Conservation (phyloP, 2,113 vertebrate species). For the Guaruba guarouba region DNA sequence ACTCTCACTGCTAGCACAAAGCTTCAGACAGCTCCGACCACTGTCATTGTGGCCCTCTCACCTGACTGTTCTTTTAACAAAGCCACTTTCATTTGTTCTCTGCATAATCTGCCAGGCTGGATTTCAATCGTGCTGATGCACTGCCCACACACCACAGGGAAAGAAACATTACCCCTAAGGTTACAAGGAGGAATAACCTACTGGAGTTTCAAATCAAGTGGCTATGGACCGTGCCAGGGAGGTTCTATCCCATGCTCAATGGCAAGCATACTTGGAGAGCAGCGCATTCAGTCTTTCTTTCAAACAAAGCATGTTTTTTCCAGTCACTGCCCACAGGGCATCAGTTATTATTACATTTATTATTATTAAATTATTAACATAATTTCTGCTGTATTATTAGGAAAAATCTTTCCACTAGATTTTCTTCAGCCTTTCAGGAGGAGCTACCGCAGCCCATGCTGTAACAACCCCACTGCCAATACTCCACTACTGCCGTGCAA, state of each 20-base stretch:
- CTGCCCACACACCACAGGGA: not conserved
- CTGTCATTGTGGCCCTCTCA: not conserved
- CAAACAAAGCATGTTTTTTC: accelerated
- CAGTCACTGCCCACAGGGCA: not conserved
- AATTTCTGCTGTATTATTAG: not conserved
- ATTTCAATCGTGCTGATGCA: not conserved
- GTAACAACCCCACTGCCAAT: not conserved
- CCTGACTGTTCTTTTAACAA: not conserved
- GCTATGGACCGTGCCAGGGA: not conserved
- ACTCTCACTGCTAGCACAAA: not conserved
- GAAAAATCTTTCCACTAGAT: not conserved
- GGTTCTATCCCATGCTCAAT: not conserved
- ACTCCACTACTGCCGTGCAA: not conserved
- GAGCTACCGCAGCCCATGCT: not conserved
- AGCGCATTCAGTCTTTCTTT: not conserved
- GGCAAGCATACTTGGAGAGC: not conserved
- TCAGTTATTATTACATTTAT: not conserved
- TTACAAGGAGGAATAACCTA: not conserved
- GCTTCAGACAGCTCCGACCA: not conserved
- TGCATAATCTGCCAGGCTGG: not conserved
- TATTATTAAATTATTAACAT: not conserved
- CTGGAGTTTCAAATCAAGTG: not conserved
- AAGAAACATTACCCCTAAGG: not conserved
- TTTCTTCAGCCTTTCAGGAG: not conserved
- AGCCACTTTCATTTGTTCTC: not conserved